phyloP scores from a whole-genome alignment of 2,888 invertebrate species.

The Macrosoma leucophasiata region DNA sequence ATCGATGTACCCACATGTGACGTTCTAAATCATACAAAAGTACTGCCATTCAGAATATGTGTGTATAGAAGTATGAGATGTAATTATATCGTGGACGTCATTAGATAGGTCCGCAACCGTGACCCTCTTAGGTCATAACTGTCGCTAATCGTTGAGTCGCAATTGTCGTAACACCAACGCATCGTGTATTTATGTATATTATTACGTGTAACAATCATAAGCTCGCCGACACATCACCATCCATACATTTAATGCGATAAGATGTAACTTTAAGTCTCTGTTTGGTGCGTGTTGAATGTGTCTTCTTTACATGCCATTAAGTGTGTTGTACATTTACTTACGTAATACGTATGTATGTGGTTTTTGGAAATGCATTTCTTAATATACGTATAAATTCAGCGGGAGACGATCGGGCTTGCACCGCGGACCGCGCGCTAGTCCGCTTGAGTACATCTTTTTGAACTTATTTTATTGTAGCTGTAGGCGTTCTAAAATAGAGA shows the following conservation, averaged over 20 bases:
- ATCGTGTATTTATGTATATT: conserved; percentile 31
- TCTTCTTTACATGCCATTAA: conserved; percentile 66
- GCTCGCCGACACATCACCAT: conserved; percentile 36
- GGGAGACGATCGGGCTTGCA: conserved; percentile 61
- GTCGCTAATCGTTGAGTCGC: no score
- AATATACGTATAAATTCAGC: conserved; percentile 58
- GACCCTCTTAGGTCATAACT: no score
- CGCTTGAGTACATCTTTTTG: conserved; percentile 45
- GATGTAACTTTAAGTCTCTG: conserved; percentile 49
- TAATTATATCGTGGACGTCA: no score
- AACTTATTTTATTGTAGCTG: conserved; percentile 54
- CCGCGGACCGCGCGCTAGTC: conserved; percentile 65
- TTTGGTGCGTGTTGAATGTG: conserved; percentile 66
- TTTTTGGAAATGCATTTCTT: conserved; percentile 70
- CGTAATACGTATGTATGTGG: conserved; percentile 57
- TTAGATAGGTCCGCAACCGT: no score
- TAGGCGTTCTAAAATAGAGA: conserved; percentile 51
- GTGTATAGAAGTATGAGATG: no score
- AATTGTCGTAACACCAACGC: conserved; percentile 8
- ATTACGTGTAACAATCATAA: conserved; percentile 26
- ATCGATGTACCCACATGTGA: no score
- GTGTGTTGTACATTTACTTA: conserved; percentile 57
- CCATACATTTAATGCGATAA: conserved; percentile 41
- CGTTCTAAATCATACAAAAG: no score
- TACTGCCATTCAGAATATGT: no score